A percentile compares a stretch with the other conserved stretches of the same genome.
Conservation (phyloP, 1,140 invertebrate species). For the Leptoteleia sp. region DNA sequence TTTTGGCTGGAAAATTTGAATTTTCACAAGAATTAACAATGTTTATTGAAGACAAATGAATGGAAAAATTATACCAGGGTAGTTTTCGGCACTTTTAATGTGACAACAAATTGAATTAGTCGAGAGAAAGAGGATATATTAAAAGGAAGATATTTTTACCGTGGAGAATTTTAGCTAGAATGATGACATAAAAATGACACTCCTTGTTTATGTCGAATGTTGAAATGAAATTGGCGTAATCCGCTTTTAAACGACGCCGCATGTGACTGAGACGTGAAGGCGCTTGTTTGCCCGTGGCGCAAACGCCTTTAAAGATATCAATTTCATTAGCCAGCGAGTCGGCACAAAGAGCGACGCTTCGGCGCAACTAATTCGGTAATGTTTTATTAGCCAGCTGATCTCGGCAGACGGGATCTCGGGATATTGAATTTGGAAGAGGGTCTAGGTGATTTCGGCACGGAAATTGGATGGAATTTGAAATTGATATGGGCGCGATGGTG, state of each 20-base stretch:
- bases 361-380: slow-evolving; percentile 50
- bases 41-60: too few relatives aligned
- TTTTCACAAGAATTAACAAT: too few relatives aligned
- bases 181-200: too few relatives aligned
- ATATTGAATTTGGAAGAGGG: slow-evolving; percentile 52
- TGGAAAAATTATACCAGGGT: too few relatives aligned
- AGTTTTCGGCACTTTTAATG: too few relatives aligned
- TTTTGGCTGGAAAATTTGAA: too few relatives aligned
- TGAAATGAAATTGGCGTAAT: slow-evolving; percentile 6
- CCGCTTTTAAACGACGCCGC: slow-evolving; percentile 7
- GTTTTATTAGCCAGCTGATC: slow-evolving; percentile 51
- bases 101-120: too few relatives aligned
- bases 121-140: too few relatives aligned
- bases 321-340: slow-evolving; percentile 43
- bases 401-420: slow-evolving; percentile 47
- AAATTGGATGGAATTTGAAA: slow-evolving; percentile 59
- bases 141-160: too few relatives aligned
- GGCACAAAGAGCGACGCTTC: slow-evolving; percentile 26
- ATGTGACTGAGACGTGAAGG: background rate
- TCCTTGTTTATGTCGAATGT: too few relatives aligned
- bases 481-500: slow-evolving; percentile 47
- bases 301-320: slow-evolving; percentile 13
- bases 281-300: slow-evolving; percentile 2
- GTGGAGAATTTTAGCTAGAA: too few relatives aligned
- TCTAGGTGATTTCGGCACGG: slow-evolving; percentile 43